Percentiles rank a stretch among this genome's conserved stretches.
Evolutionary conservation across 2,797 vertebrate species (phyloP).

Genomic region (Enteromius trimaculatus): DNA sequence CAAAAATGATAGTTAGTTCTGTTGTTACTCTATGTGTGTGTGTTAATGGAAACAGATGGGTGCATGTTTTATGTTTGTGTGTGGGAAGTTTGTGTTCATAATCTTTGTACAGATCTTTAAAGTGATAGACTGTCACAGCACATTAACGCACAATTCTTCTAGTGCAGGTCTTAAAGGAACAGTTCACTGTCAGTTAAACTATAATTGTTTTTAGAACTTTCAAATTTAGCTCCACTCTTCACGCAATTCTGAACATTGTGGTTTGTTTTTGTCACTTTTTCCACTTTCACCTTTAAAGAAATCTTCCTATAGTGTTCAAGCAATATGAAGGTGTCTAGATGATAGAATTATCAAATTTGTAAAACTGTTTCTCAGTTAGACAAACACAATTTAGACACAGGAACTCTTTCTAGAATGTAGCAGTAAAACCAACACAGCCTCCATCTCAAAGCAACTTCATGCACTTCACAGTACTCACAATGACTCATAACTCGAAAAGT

Average conservation of each 20-base stretch:
- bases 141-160: background rate
- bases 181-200: background rate
- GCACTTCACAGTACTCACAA: background rate
- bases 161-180: background rate
- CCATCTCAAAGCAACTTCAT: background rate
- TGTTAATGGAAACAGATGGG: background rate
- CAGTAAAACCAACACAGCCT: background rate
- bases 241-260: background rate
- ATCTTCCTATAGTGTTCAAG: background rate
- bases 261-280: background rate
- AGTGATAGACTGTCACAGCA: background rate
- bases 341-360: background rate
- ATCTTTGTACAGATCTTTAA: slow-evolving; percentile 18
- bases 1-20: slow-evolving; percentile 50
- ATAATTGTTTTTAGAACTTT: background rate
- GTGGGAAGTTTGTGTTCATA: slow-evolving; percentile 6
- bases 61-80: slow-evolving; percentile 13
- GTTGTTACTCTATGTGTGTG: slow-evolving; percentile 41
- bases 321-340: background rate
- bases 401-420: background rate
- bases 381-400: background rate
- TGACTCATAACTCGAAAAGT: background rate
- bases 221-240: background rate
- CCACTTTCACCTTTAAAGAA: no score
- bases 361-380: background rate